Evolutionary conservation across 2,888 invertebrate species (phyloP).

Genomic region (Drosophila flavopinicola): DNA sequence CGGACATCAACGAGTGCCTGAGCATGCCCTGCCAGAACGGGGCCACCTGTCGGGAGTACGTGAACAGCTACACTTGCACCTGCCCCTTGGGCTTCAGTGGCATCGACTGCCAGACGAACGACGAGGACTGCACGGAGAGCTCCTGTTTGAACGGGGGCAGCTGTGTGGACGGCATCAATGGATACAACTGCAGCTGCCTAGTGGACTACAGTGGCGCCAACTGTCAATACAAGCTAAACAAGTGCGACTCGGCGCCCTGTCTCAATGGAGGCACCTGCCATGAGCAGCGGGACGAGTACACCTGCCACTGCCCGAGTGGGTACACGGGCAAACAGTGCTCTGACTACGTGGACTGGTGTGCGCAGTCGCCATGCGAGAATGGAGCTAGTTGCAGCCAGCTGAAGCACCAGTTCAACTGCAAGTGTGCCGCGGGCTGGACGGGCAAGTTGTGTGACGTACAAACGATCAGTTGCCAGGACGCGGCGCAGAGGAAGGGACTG

Average conservation of each 20-base stretch:
- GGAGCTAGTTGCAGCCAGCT: constrained; percentile 93
- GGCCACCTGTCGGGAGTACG: constrained; percentile 96
- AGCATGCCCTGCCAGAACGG: constrained; percentile 96
- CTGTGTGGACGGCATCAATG: constrained; percentile 96
- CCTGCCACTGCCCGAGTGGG: constrained; percentile 95
- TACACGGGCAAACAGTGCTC: constrained; percentile 95
- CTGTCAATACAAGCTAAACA: constrained; percentile 96
- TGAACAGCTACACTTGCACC: constrained; percentile 96
- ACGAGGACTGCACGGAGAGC: constrained; percentile 96
- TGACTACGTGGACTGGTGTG: constrained; percentile 95
- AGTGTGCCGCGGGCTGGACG: constrained; percentile 95
- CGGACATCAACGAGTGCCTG: constrained; percentile 95
- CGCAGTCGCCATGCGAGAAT: constrained; percentile 93
- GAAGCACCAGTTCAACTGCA: constrained; percentile 93
- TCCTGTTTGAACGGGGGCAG: constrained; percentile 96
- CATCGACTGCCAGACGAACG: constrained; percentile 97
- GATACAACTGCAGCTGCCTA: constrained; percentile 95
- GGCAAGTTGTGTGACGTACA: constrained; percentile 97
- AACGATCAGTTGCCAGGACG: constrained; percentile 95
- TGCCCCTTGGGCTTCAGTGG: constrained; percentile 96
- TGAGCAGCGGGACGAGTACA: constrained; percentile 92
- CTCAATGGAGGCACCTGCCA: constrained; percentile 96
- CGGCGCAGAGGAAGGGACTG: constrained; percentile 91
- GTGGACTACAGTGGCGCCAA: constrained; percentile 96
- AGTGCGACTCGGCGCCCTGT: constrained; percentile 96